Conservation (phyloP, 2,113 vertebrate genomes). For the Phainopepla nitens region DNA sequence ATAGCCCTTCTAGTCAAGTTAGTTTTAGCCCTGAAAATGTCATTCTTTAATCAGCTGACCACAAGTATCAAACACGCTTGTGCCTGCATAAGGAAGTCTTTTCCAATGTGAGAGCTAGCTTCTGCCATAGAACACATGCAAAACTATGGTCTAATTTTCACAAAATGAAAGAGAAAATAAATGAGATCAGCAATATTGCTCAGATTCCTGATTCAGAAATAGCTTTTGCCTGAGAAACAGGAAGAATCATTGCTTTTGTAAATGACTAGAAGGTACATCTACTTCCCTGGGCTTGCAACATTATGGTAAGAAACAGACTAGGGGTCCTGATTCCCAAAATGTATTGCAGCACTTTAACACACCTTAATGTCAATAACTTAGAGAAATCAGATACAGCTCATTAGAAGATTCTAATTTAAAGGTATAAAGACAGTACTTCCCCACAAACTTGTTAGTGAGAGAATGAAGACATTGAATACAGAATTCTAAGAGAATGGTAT, state of each 20-base stretch:
- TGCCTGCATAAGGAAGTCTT: neutral
- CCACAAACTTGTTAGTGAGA: neutral
- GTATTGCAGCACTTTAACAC: neutral
- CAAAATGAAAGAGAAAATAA: neutral
- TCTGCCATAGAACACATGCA: neutral
- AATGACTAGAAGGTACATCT: neutral
- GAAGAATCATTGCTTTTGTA: neutral
- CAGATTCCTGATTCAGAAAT: neutral
- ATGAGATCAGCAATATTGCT: neutral
- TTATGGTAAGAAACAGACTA: neutral
- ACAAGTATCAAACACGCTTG: neutral
- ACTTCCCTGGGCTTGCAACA: neutral
- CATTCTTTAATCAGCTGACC: neutral
- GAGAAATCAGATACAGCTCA: neutral
- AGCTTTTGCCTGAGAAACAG: neutral
- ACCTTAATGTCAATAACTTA: neutral
- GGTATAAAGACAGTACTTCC: neutral
- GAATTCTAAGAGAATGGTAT: neutral
- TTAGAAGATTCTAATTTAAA: neutral
- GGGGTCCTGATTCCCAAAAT: neutral
- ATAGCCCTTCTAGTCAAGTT: neutral
- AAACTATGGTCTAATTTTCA: neutral
- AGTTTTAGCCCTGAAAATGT: neutral
- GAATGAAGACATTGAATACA: neutral
- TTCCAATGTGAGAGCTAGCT: neutral